A percentile compares a stretch with the other conserved stretches of the same genome.
Evolutionary conservation across 2,113 vertebrate species (phyloP).

Genomic region (Ctenomys sociabilis): DNA sequence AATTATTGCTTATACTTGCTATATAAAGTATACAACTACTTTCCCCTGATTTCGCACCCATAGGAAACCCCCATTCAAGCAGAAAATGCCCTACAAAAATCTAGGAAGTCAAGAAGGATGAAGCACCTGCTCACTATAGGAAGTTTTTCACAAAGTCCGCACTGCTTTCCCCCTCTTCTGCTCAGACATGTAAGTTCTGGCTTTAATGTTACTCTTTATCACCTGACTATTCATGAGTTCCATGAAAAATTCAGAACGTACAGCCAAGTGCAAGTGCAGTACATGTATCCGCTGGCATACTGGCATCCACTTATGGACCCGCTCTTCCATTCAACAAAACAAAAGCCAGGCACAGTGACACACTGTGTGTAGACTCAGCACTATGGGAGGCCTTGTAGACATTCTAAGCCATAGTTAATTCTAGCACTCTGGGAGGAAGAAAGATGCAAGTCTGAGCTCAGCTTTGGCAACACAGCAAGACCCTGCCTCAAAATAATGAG

Average conservation of each 20-base stretch:
- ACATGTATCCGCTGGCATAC: not conserved
- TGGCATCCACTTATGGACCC: not conserved
- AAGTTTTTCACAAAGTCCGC: not conserved
- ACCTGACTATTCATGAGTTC: not conserved
- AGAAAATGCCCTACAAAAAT: slow-evolving; percentile 33
- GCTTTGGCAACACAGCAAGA: not conserved
- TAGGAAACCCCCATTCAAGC: not conserved
- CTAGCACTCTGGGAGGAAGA: not conserved
- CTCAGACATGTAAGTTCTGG: not conserved
- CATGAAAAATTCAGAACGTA: slow-evolving; percentile 49
- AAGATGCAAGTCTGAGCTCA: not conserved
- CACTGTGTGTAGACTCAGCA: not conserved
- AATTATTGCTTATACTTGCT: not conserved
- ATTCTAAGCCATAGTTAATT: not conserved
- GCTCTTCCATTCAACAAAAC: not conserved
- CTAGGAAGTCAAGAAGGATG: not conserved
- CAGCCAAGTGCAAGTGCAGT: not conserved
- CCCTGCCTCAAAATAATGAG: not conserved
- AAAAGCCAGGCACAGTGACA: not conserved
- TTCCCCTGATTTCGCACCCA: not conserved
- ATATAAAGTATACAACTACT: not conserved
- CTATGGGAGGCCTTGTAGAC: not conserved
- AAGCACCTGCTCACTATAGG: not conserved
- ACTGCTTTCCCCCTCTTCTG: not conserved
- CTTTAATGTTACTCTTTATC: not conserved